phyloP scores from a whole-genome alignment of 2,113 vertebrate genomes.

The Brachyhypopomus occidentalis region DNA sequence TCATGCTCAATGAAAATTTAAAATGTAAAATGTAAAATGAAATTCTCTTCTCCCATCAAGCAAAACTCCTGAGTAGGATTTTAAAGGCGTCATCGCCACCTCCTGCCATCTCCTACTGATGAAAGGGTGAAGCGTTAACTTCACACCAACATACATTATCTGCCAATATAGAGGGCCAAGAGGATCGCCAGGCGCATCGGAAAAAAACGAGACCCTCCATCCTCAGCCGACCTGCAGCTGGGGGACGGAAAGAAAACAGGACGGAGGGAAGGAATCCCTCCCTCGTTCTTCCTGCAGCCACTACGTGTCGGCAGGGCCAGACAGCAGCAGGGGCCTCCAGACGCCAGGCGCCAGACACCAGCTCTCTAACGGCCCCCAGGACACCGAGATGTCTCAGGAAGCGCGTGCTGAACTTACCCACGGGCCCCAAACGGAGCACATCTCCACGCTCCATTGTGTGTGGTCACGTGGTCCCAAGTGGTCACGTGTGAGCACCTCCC shows the following conservation, averaged over 20 bases:
- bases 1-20: neutral
- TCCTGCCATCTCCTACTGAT: neutral
- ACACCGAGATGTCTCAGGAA: conserved; percentile 34
- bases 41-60: neutral
- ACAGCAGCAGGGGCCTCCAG: conserved; percentile 45
- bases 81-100: neutral
- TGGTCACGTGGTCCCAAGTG: too few relatives aligned
- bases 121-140: neutral
- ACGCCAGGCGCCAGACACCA: conserved; percentile 49
- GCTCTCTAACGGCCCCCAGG: conserved; percentile 53
- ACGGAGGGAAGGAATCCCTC: too few relatives aligned
- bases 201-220: neutral
- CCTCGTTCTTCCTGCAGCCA: conserved; percentile 1
- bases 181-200: neutral
- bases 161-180: neutral
- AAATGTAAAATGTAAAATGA: too few relatives aligned
- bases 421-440: conserved; percentile 69
- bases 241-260: neutral
- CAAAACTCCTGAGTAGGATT: conserved; percentile 8
- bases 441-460: conserved; percentile 68
- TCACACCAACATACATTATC: neutral
- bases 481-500: conserved; percentile 47
- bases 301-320: neutral
- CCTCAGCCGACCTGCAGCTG: neutral
- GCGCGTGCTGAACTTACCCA: conserved; percentile 65